A percentile compares a stretch with the other conserved stretches of the same genome.
These are phyloP conservation scores for Steinernema khuongi DNA, from an alignment of 1,140 invertebrate species.

Conservation along the genomic window DNA sequence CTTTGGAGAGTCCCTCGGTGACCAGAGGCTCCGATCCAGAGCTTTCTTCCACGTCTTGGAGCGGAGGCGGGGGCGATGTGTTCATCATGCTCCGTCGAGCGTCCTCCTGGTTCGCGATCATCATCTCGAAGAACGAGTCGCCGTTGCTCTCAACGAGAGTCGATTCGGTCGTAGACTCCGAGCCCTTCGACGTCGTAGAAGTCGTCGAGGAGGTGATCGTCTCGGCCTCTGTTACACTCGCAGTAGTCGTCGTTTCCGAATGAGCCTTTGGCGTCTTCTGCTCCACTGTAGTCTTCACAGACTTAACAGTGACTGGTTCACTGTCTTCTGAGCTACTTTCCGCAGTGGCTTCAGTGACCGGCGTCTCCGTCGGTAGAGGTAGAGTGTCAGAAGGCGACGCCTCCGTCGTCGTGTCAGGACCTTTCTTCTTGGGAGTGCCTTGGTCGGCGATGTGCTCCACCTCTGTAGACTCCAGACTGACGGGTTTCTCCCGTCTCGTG, in stretches of 20 bases:
- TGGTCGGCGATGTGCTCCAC: neutral
- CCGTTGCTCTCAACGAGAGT: neutral
- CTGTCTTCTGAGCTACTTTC: neutral
- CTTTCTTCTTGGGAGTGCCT: too few relatives aligned
- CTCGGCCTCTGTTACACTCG: too few relatives aligned
- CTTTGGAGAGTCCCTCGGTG: neutral
- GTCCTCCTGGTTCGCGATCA: conserved; percentile 3
- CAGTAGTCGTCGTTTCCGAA: neutral
- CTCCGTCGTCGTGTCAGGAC: neutral
- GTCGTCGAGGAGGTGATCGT: neutral
- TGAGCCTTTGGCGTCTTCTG: neutral
- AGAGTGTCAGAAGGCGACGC: neutral
- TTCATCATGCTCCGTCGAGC: conserved; percentile 4
- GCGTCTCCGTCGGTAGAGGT: neutral
- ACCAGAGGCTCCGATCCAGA: neutral
- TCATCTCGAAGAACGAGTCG: conserved; percentile 14
- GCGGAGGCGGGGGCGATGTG: neutral
- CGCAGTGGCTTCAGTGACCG: neutral
- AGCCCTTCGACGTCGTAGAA: neutral
- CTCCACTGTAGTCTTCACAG: neutral
- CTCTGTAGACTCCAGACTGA: neutral
- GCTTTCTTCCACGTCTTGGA: neutral
- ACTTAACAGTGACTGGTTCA: neutral
- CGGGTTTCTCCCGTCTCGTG: neutral
- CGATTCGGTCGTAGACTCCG: neutral